Evolutionary conservation across 2,113 vertebrate species (phyloP), one percentile per base, ranked within the genome.

Genomic region (Tachysurus fulvidraco): DNA sequence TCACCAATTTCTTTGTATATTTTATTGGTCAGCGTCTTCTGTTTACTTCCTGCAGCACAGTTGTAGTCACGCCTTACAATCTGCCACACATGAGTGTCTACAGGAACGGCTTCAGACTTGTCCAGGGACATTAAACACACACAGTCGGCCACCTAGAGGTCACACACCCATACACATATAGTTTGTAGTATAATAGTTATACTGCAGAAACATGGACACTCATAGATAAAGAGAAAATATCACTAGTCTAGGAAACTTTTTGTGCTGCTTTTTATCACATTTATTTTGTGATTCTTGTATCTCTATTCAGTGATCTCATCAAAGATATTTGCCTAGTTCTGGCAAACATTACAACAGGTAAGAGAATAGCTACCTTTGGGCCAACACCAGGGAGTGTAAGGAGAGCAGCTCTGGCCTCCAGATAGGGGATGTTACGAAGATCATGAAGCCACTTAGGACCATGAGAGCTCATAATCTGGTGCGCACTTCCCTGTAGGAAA

Each of bases 31-130:
- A 98, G 93, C 78, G 89, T 97, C 89, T 94, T 96, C 80, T 94
- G 88, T 67, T 88, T 83, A 2, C 76, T 91, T 0, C 93, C 92
- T 59, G 95, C 85, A 0, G 85, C 89, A 77, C 92, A 91, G 2
- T 90, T 89, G 0, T 99, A 99, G 91, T 97, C 96, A 54, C 96
- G 95, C 50, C 92, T 96, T 0, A 97, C 97, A 0, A 99, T 97
- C 91, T 96, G 97, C 98, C 97, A 98, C 62, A 99, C 91, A 0
- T 99, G 98, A 9, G 98, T 96, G 36, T 99, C 98, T 85, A 99
- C 93, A 0, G 98, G 98, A 62, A 99, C 96, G 0, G 97, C 97
- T n/a, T 96, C 95, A 0, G 95, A 84, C 90, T 99, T 99, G 93
- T 99, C 96, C 89, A 99, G 94, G 0, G 97, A 96, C 97, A 97